Conservation (phyloP, 2,888 invertebrate genomes). For the Melipona bicolor region DNA sequence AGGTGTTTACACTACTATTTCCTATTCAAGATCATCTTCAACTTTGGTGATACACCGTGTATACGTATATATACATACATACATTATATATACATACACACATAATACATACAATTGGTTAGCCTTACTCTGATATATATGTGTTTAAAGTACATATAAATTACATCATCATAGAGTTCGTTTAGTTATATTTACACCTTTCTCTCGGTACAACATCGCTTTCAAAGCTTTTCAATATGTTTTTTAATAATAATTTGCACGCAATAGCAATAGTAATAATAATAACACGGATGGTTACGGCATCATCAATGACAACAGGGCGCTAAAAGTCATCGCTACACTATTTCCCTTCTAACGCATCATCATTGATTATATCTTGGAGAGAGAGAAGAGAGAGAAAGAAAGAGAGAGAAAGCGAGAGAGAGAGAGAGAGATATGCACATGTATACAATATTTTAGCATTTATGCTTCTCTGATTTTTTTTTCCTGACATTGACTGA, state of each 20-base stretch:
- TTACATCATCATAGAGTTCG: slow-evolving; percentile 38
- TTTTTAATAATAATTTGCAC: slow-evolving; percentile 75
- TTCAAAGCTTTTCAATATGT: slow-evolving; percentile 76
- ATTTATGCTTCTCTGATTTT: slow-evolving; percentile 41
- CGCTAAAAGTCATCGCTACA: slow-evolving; percentile 31
- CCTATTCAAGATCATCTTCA: not conserved
- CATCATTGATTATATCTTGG: slow-evolving; percentile 2
- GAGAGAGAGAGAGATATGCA: too few relatives aligned
- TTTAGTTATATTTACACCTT: slow-evolving; percentile 70
- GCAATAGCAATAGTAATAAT: slow-evolving; percentile 76
- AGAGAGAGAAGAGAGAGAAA: too few relatives aligned
- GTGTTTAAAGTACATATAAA: slow-evolving; percentile 20
- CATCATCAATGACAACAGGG: slow-evolving; percentile 66
- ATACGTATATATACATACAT: not conserved
- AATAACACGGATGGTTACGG: slow-evolving; percentile 72
- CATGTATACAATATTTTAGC: slow-evolving; percentile 37
- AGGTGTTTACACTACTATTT: not conserved
- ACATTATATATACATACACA: not conserved
- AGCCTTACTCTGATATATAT: slow-evolving; percentile 21
- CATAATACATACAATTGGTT: too few relatives aligned
- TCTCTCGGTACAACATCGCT: slow-evolving; percentile 76
- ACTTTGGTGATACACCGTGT: slow-evolving; percentile 1
- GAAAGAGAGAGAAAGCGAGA: too few relatives aligned
- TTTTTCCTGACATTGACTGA: slow-evolving; percentile 74
- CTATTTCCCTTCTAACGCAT: slow-evolving; percentile 6